Percentiles rank a stretch among this genome's conserved stretches.
Evolutionary conservation across 1,140 invertebrate species (phyloP).

Genomic region (Papilio glaucus): DNA sequence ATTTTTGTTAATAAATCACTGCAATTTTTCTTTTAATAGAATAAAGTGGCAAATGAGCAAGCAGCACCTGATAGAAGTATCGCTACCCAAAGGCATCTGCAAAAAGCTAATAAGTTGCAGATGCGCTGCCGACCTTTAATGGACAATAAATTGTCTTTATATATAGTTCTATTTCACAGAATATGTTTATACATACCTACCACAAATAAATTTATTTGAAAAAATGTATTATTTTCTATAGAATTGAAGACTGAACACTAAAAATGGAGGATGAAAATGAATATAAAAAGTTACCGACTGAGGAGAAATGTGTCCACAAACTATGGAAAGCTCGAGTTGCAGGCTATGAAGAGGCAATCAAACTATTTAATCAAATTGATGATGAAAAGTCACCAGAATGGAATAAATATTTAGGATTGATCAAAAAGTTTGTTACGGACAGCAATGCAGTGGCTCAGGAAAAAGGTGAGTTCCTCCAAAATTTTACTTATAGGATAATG

Average conservation of each 20-base stretch:
- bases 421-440: constrained; percentile 98
- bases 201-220: too few relatives aligned
- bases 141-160: not conserved
- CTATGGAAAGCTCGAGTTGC: constrained; percentile 97
- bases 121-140: too few relatives aligned
- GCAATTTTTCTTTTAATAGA: too few relatives aligned
- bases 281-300: constrained; percentile 95
- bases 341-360: constrained; percentile 96
- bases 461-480: constrained; percentile 88
- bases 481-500: too few relatives aligned
- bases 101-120: too few relatives aligned
- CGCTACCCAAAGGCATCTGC: too few relatives aligned
- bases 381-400: constrained; percentile 98
- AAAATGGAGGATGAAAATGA: constrained; percentile 94
- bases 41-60: too few relatives aligned
- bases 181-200: too few relatives aligned
- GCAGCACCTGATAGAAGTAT: too few relatives aligned
- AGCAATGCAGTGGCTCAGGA: constrained; percentile 98
- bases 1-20: too few relatives aligned
- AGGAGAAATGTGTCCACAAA: constrained; percentile 96
- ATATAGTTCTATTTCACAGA: too few relatives aligned
- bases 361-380: constrained; percentile 92
- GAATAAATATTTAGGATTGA: constrained; percentile 94
- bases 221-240: not conserved
- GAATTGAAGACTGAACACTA: constrained; percentile 45